phyloP scores from a whole-genome alignment of 2,113 vertebrate genomes.

The Xiphorhynchus elegans region DNA sequence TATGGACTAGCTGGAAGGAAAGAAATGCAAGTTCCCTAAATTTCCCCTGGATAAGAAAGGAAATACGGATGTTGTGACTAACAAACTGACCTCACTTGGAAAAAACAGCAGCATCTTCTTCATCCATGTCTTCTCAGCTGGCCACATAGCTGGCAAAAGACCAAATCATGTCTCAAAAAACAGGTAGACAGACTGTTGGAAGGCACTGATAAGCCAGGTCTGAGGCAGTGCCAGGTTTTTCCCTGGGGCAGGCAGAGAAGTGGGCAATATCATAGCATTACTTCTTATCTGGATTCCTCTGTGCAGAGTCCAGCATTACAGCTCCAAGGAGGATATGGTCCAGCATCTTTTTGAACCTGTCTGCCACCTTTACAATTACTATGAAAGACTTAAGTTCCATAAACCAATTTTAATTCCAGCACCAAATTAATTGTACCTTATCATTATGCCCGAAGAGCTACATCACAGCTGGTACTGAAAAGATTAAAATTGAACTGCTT shows the following conservation, averaged over 20 bases:
- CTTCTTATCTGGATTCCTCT: not conserved
- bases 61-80: not conserved
- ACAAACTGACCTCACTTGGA: not conserved
- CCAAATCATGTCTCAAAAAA: not conserved
- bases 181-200: not conserved
- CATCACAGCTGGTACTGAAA: not conserved
- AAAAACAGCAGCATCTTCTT: not conserved
- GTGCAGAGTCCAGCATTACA: not conserved
- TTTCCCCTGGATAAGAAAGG: not conserved
- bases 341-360: not conserved
- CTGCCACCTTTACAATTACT: not conserved
- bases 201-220: not conserved
- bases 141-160: not conserved
- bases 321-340: not conserved
- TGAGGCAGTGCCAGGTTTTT: not conserved
- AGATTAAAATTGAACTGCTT: not conserved
- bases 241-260: not conserved
- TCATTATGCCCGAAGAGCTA: not conserved
- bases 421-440: not conserved
- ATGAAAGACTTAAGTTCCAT: not conserved
- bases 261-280: not conserved
- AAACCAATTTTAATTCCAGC: not conserved
- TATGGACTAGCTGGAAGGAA: not conserved
- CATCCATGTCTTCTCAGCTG: not conserved
- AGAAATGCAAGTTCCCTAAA: not conserved